A percentile compares a stretch with the other conserved stretches of the same genome.
Conservation (phyloP, 92 coral and sea anemone species). For the Metridium senile region DNA sequence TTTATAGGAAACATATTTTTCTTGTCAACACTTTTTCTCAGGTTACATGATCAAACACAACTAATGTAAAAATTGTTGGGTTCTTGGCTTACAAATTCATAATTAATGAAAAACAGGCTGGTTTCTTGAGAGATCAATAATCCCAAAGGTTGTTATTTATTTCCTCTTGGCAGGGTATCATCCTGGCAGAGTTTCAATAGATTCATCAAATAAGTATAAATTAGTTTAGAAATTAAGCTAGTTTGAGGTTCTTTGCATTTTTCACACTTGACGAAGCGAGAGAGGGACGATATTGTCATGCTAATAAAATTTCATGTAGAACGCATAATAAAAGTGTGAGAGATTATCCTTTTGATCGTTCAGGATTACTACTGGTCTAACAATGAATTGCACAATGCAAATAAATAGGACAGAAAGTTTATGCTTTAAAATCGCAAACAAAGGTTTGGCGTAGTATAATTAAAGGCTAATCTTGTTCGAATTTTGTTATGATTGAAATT, state of each 20-base stretch:
- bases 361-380: too few relatives aligned
- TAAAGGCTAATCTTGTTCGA: background rate
- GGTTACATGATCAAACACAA: constrained; percentile 3
- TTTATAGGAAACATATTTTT: background rate
- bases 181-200: background rate
- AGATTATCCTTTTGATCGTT: background rate
- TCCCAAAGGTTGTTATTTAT: background rate
- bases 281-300: background rate
- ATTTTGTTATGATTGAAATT: background rate
- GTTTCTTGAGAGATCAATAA: background rate
- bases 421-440: too few relatives aligned
- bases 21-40: constrained; percentile 13
- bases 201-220: background rate
- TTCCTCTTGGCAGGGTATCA: background rate
- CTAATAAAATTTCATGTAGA: background rate
- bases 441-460: too few relatives aligned
- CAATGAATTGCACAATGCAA: too few relatives aligned
- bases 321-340: background rate
- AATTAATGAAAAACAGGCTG: constrained; percentile 1
- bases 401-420: too few relatives aligned
- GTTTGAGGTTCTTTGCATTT: constrained; percentile 8
- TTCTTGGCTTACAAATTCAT: background rate
- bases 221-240: background rate
- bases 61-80: background rate
- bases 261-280: constrained; percentile 15